Conservation (phyloP, 2,888 invertebrate species). For the Rhamnusium bicolor region DNA sequence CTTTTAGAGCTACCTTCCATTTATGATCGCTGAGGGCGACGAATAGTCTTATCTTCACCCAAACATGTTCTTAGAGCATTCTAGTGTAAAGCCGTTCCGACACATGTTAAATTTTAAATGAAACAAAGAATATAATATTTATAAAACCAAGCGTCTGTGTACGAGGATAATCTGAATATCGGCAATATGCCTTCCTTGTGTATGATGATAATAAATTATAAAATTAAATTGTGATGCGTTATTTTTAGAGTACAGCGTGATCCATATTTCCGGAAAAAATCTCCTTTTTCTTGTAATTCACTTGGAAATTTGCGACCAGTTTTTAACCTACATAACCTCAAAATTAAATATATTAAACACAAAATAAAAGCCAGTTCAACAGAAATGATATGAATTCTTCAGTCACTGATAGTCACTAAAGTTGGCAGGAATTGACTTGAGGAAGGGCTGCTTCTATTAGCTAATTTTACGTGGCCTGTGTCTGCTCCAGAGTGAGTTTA, state of each 20-base stretch:
- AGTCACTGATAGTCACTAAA: no score
- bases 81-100: neutral
- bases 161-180: neutral
- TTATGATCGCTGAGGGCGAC: slow-evolving; percentile 13
- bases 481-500: no score
- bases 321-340: no score
- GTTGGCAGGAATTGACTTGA: no score
- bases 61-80: neutral
- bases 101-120: slow-evolving; percentile 22
- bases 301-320: no score
- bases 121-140: neutral
- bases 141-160: neutral
- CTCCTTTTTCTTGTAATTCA: no score
- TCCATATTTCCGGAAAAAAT: no score
- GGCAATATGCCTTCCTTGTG: neutral
- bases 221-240: neutral
- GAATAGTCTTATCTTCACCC: slow-evolving; percentile 10
- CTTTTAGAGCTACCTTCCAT: neutral
- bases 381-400: no score
- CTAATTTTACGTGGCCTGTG: no score
- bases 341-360: no score
- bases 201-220: neutral
- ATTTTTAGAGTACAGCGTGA: neutral
- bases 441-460: no score
- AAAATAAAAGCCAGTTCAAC: no score